phyloP scores from a whole-genome alignment of 1,140 invertebrate genomes.

The Ceratina japonica region DNA sequence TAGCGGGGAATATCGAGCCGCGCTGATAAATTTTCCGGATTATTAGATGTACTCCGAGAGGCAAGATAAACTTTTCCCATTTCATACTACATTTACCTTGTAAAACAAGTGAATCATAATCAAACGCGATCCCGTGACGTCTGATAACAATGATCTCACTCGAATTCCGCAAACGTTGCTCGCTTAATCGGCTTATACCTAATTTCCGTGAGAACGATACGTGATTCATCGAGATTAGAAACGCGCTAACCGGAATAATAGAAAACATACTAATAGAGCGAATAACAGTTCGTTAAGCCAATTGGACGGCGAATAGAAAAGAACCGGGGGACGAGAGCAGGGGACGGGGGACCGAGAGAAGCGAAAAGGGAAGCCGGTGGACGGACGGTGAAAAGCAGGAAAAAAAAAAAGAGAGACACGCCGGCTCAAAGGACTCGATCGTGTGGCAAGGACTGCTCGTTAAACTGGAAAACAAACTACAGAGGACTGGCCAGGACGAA shows the following conservation, averaged over 20 bases:
- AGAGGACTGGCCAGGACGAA: conserved; percentile 24
- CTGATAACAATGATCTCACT: not conserved
- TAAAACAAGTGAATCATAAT: not conserved
- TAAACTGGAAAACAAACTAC: conserved; percentile 63
- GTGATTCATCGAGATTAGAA: not conserved
- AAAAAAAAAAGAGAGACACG: conserved; percentile 3
- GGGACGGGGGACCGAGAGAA: too few relatives aligned
- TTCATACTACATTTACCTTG: too few relatives aligned
- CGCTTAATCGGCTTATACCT: not conserved
- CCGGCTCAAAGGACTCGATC: conserved; percentile 54
- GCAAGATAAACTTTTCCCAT: too few relatives aligned
- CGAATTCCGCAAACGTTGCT: not conserved
- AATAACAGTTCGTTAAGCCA: conserved; percentile 49
- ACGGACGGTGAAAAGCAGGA: conserved; percentile 2
- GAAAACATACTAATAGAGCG: conserved; percentile 25
- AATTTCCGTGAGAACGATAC: not conserved
- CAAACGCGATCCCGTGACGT: not conserved
- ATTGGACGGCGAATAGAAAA: conserved; percentile 34
- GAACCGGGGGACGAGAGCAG: conserved; percentile 8
- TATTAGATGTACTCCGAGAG: too few relatives aligned
- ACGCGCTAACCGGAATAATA: not conserved
- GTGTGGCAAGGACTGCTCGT: conserved; percentile 58
- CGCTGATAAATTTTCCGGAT: too few relatives aligned
- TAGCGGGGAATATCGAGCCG: too few relatives aligned
- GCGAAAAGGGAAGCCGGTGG: not conserved